Base-by-base conservation (phyloP, 2,797 vertebrate genomes). In the Vireo griseus region DNA sequence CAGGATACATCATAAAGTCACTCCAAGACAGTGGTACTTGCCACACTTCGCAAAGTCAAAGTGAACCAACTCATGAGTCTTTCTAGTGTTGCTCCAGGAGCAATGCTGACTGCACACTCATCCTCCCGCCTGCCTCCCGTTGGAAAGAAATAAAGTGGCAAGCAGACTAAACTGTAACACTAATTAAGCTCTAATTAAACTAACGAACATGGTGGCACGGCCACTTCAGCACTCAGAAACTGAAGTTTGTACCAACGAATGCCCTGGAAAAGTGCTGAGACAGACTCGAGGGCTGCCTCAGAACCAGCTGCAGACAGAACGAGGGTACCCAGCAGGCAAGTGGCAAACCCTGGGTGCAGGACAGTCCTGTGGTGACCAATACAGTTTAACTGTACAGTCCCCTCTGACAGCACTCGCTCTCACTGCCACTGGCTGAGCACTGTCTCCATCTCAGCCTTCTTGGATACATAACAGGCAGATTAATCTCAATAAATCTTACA, bases 141-240 rank as follows among this genome's bases (percentile, higher is more conserved):
- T 62, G 6, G 10, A 40, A 66, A 57, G 42, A 15, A 58, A 29
- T 12, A 16, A 35, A 59, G 5, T 0, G 10, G 29, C 17, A 63
- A 54, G 29, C 16, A 59, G 52, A 37, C 11, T 16, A 9, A 39
- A 48, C 3, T 18, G 14, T 9, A 77, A 33, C 35, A 65, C 31
- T 37, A 50, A 61, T 40, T 17, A 61, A 21, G 29, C 20, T 55
- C 37, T 25, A 26, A 59, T 40, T 10, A 65, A 16, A 26, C 18
- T 6, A 83, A 55, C 0, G 1, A 55, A 33, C 40, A 19, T 1
- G 11, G 33, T 13, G 24, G 22, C 28, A 14, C 0, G 3, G 55
- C 42, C 71, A 69, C 28, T 58, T 48, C 42, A 52, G 33, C 10
- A 6, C 2, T 19, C 11, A 13, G 12, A 26, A 76, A 40, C 17